Conservation (phyloP, 1,140 invertebrate genomes). For the Ridgeia piscesae region DNA sequence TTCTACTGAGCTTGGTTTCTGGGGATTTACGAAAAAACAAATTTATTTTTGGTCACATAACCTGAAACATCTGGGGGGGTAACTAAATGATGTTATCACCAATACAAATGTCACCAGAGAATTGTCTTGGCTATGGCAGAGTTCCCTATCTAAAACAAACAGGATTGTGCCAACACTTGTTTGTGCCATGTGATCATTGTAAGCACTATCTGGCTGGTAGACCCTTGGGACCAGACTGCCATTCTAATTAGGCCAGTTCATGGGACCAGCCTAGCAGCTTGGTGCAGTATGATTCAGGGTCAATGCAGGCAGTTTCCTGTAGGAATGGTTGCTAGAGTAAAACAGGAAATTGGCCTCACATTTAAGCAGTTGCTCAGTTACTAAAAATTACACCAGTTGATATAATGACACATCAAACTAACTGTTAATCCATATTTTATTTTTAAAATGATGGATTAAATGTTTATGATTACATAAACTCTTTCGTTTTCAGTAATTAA, state of each 20-base stretch:
- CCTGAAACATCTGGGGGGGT: neutral
- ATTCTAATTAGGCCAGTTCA: neutral
- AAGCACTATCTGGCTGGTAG: neutral
- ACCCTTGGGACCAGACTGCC: neutral
- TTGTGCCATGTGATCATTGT: neutral
- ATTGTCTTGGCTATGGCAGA: neutral
- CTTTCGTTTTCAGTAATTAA: too few species aligned
- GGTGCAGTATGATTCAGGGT: neutral
- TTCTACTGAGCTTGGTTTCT: too few species aligned
- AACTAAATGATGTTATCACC: neutral
- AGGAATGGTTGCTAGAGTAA: neutral
- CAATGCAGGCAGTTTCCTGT: neutral
- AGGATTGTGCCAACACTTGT: neutral
- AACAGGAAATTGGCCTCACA: neutral
- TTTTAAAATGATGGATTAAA: too few species aligned
- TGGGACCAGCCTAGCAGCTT: neutral
- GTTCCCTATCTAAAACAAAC: neutral
- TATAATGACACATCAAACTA: neutral
- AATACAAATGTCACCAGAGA: neutral
- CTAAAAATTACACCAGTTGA: neutral
- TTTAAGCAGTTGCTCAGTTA: neutral
- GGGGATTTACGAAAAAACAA: neutral
- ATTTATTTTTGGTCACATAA: neutral
- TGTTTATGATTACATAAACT: too few species aligned
- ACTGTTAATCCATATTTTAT: neutral